phyloP scores from a whole-genome alignment of 2,888 invertebrate species.

The Yponomeuta cagnagella region DNA sequence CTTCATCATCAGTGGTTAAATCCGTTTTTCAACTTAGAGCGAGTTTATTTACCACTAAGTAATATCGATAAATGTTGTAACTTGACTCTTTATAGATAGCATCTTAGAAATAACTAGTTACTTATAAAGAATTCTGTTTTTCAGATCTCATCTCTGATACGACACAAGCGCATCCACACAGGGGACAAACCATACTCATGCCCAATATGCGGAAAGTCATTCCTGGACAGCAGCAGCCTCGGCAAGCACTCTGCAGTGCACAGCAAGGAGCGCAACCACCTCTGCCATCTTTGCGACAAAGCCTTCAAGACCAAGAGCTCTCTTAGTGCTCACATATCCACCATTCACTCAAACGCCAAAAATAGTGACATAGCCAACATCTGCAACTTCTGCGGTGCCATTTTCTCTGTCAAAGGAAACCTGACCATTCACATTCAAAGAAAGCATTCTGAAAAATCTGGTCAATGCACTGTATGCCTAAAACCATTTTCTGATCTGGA shows the following conservation, averaged over 20 bases:
- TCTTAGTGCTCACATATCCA: conserved; percentile 63
- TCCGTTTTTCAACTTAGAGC: no score
- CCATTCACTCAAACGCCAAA: conserved; percentile 54
- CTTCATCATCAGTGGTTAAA: no score
- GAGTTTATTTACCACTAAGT: no score
- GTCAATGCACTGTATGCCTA: conserved; percentile 66
- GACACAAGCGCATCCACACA: conserved; percentile 60
- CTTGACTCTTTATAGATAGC: background rate
- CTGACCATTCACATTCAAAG: conserved; percentile 70
- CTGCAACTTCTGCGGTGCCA: conserved; percentile 60
- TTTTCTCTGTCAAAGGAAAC: conserved; percentile 74
- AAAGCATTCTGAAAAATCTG: conserved; percentile 74
- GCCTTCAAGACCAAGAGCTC: conserved; percentile 68
- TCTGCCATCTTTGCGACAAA: conserved; percentile 71
- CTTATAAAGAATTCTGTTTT: conserved; percentile 16
- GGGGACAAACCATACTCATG: conserved; percentile 62
- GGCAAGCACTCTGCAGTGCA: conserved; percentile 57
- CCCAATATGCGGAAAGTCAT: conserved; percentile 50
- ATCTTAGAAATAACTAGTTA: no score
- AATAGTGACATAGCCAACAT: conserved; percentile 33
- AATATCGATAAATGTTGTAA: background rate
- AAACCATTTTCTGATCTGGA: conserved; percentile 73
- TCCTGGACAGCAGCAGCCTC: conserved; percentile 49
- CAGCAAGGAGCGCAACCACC: conserved; percentile 68
- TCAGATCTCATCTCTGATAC: conserved; percentile 56